Conservation (phyloP, 2,113 vertebrate species). For the Haplotaxodon microlepis region DNA sequence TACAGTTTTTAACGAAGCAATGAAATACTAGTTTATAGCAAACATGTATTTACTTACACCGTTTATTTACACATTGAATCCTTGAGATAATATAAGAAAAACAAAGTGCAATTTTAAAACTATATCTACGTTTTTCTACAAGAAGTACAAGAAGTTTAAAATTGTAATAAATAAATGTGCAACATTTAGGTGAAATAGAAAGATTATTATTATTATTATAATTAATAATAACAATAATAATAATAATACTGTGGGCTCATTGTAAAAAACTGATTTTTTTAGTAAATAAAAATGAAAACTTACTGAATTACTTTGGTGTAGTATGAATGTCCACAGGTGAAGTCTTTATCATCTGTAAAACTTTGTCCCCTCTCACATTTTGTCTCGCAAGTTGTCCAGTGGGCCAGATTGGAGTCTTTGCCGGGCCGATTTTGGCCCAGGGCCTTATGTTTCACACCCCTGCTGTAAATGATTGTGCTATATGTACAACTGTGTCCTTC, state of each 20-base stretch:
- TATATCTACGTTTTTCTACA: not conserved
- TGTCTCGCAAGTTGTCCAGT: not conserved
- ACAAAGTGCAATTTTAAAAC: not conserved
- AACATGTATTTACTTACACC: not conserved
- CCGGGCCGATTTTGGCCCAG: accelerated
- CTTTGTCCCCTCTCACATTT: not conserved
- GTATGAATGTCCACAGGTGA: not conserved
- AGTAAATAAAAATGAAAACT: not conserved
- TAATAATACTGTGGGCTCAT: not conserved
- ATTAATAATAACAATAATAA: accelerated
- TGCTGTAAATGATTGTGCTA: not conserved
- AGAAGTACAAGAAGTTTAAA: not conserved
- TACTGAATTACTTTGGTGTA: not conserved
- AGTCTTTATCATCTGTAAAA: not conserved
- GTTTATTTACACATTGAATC: not conserved
- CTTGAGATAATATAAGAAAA: not conserved
- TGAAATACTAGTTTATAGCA: not conserved
- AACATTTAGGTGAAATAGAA: not conserved
- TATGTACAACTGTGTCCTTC: not conserved
- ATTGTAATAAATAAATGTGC: not conserved
- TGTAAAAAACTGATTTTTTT: accelerated
- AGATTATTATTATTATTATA: accelerated
- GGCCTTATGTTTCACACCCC: not conserved
- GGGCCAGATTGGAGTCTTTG: not conserved
- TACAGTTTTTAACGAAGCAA: accelerated